A percentile compares a stretch with the other conserved stretches of the same genome.
These are phyloP conservation scores for Stictocephala bisonia DNA, from an alignment of 2,888 invertebrate genomes.

Conservation along the genomic window DNA sequence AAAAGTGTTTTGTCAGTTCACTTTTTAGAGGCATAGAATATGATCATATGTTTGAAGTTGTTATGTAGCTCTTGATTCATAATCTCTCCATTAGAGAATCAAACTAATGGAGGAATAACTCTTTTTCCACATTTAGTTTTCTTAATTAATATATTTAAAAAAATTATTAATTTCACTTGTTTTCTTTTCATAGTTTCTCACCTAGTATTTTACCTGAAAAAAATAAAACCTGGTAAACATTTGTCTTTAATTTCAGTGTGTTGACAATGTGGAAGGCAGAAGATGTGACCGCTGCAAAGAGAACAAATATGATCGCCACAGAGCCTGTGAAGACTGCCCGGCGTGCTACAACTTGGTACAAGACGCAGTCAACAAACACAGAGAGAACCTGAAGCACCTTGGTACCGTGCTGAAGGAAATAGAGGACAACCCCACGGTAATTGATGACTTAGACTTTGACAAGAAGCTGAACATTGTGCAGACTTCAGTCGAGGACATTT, in stretches of 20 bases:
- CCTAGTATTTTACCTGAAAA: too few species aligned
- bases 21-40: too few species aligned
- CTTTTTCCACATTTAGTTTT: too few species aligned
- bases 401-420: conserved; percentile 85
- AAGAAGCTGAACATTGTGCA: conserved; percentile 81
- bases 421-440: conserved; percentile 91
- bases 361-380: conserved; percentile 82
- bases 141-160: too few species aligned
- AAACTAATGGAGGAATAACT: too few species aligned
- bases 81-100: too few species aligned
- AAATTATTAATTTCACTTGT: too few species aligned
- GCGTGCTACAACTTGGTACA: conserved; percentile 96
- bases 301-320: conserved; percentile 92
- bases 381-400: conserved; percentile 78
- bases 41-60: too few species aligned
- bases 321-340: conserved; percentile 91
- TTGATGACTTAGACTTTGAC: conserved; percentile 92
- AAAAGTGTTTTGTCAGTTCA: too few species aligned
- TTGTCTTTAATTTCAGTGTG: conserved; percentile 65
- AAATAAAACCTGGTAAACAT: too few species aligned
- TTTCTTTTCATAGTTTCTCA: too few species aligned
- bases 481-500: conserved; percentile 78
- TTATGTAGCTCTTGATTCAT: too few species aligned
- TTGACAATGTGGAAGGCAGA: conserved; percentile 92
- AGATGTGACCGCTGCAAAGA: conserved; percentile 97